Evolutionary conservation across 2,888 invertebrate genomes (phyloP).

Genomic region (Thymelicus acteon): DNA sequence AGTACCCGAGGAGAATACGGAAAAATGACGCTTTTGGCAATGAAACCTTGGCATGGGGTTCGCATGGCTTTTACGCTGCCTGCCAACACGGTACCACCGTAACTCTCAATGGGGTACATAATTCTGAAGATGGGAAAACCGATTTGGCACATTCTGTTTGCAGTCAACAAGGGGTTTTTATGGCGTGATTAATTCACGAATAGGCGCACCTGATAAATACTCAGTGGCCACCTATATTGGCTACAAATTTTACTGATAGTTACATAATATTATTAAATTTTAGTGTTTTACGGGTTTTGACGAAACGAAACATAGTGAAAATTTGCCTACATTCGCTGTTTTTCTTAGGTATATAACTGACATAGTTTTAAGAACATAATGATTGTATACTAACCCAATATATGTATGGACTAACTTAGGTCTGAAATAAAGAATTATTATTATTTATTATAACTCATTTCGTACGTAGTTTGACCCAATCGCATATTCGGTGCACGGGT

Average conservation of each 20-base stretch:
- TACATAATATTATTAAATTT: too few species aligned
- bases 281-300: too few species aligned
- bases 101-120: constrained; percentile 36
- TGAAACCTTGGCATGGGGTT: constrained; percentile 37
- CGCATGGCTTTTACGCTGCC: constrained; percentile 32
- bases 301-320: too few species aligned
- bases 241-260: not conserved
- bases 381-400: too few species aligned
- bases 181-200: constrained; percentile 12
- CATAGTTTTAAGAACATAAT: too few species aligned
- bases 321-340: too few species aligned
- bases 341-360: too few species aligned
- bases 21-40: constrained; percentile 39
- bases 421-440: too few species aligned
- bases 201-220: constrained; percentile 3
- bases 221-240: not conserved
- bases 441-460: too few species aligned
- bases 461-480: too few species aligned
- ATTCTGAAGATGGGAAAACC: constrained; percentile 36
- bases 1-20: constrained; percentile 18
- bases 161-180: constrained; percentile 31
- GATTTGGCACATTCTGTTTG: constrained; percentile 36
- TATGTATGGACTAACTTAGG: too few species aligned
- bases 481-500: too few species aligned
- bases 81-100: constrained; percentile 36